Conservation (phyloP, 2,888 invertebrate genomes). For the Leptinotarsa haldemani region DNA sequence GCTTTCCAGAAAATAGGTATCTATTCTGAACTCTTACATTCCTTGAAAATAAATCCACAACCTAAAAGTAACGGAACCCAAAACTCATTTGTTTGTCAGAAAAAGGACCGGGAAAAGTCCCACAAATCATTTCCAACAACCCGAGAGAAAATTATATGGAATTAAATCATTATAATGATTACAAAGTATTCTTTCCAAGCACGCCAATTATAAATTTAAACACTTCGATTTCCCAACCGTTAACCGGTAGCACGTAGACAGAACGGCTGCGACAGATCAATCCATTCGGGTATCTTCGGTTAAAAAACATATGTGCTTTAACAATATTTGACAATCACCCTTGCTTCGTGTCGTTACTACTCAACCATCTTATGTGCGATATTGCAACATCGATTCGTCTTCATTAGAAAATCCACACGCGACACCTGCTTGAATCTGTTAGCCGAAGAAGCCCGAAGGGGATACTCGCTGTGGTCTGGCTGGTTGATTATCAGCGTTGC, state of each 20-base stretch:
- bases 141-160: conserved; percentile 2
- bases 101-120: neutral
- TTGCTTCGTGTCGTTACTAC: too few relatives aligned
- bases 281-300: neutral
- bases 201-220: conserved; percentile 4
- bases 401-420: neutral
- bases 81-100: too few relatives aligned
- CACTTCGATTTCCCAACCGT: conserved; percentile 7
- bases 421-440: neutral
- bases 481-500: too few relatives aligned
- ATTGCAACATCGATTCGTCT: neutral
- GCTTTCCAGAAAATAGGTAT: too few relatives aligned
- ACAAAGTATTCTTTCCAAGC: conserved; percentile 2
- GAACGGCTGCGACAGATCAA: neutral
- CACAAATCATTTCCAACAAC: neutral
- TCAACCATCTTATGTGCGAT: neutral
- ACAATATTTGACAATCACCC: neutral
- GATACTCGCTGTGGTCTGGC: neutral
- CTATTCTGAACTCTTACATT: too few relatives aligned
- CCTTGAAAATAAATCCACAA: too few relatives aligned
- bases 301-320: neutral
- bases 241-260: neutral
- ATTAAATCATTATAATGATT: conserved; percentile 7
- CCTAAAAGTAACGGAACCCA: too few relatives aligned
- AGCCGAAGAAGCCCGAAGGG: neutral